A percentile compares a stretch with the other conserved stretches of the same genome.
Evolutionary conservation across 2,113 vertebrate species (phyloP).

Genomic region (Crotalus tigris): DNA sequence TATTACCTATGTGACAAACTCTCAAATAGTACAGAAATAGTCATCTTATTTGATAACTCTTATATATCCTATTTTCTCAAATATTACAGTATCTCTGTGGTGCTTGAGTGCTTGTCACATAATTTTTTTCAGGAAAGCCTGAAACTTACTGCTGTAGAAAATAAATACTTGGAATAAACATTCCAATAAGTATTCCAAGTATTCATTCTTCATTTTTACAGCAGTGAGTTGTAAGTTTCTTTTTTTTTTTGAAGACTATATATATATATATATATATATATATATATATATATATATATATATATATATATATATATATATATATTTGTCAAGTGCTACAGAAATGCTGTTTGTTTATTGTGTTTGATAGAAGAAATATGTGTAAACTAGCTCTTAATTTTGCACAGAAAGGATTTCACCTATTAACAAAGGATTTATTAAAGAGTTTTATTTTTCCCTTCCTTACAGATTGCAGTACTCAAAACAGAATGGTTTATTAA

Average conservation of each 20-base stretch:
- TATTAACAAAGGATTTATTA: not conserved
- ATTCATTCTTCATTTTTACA: not conserved
- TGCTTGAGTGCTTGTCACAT: not conserved
- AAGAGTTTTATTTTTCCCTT: slow-evolving; percentile 2
- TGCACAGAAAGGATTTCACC: slow-evolving; percentile 7
- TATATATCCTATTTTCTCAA: not conserved
- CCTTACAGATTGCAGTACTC: slow-evolving; percentile 43
- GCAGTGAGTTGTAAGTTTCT: not conserved
- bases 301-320: no score
- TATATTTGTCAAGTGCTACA: not conserved
- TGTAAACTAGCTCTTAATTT: slow-evolving; percentile 42
- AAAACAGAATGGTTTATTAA: slow-evolving; percentile 60
- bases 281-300: no score
- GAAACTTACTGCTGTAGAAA: not conserved
- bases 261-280: no score
- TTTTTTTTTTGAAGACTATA: not conserved
- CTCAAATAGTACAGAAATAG: not conserved
- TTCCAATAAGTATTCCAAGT: no score
- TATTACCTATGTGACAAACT: not conserved
- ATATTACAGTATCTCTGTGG: not conserved
- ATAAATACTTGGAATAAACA: not conserved
- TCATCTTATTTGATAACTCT: not conserved
- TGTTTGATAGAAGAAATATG: slow-evolving; percentile 4
- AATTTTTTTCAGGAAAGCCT: not conserved
- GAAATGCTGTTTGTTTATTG: not conserved